Evolutionary conservation across 2,113 vertebrate genomes (phyloP), one percentile per base, ranked within the genome.

Genomic region (Ciconia maguari): DNA sequence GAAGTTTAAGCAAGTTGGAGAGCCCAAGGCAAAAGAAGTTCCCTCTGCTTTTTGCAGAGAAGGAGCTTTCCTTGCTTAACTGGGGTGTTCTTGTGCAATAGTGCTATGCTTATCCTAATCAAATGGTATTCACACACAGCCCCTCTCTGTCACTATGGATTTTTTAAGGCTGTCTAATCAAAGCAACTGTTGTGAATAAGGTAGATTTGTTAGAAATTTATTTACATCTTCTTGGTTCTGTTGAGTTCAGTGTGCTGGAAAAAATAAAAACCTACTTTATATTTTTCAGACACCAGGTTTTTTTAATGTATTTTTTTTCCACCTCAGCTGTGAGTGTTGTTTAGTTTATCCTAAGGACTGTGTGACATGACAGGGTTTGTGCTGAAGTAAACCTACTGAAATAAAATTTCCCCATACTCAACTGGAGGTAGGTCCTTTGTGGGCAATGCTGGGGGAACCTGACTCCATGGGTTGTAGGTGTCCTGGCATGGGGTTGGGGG

Each of bases 91-190:
- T 26, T 44, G 36, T 83, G 48, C 58, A 29, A 7, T 21, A 49
- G 32, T 38, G 38, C 64, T 58, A 38, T 55, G 68, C 57, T 81
- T 51, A 55, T n/a, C 65, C 61, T 49, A 12, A 64, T 69, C 44
- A 83, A 76, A 69, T 55, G 49, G 29, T 69, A 38, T 90, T 69
- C 70, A 44, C 30, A 27, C 38, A 25, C 61, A 34, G 6, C 34
- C 25, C 24, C 36, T 19, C 32, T 52, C 57, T 48, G 26, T 60
- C 62, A 65, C 34, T 80, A 2, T 44, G 62, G 9, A 16, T 91
- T 89, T 77, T 79, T 64, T 80, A 77, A 86, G 49, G 41, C 44
- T 78, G 30, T 11, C 36, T 92, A 64, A 92, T 82, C 86, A 95
- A 81, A 94, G 74, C 49, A 83, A 13, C 9, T 89, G 27, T 76